These are phyloP conservation scores for Drosophila leontia DNA, from an alignment of 1,140 invertebrate genomes.

Conservation along the genomic window DNA sequence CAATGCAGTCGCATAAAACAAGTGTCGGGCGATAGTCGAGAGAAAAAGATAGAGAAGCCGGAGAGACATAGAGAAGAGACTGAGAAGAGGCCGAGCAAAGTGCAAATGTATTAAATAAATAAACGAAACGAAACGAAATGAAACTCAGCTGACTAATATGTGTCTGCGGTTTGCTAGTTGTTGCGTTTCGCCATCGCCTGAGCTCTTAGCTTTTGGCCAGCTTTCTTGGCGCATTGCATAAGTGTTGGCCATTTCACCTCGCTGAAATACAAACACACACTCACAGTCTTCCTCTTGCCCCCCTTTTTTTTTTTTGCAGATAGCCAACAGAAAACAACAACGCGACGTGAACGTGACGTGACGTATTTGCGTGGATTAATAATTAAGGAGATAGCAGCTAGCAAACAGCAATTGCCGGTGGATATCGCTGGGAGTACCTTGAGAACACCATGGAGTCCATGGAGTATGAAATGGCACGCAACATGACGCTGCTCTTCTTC, in stretches of 20 bases:
- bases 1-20: slow-evolving; percentile 68
- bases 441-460: slow-evolving; percentile 91
- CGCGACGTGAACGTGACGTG: slow-evolving; percentile 40
- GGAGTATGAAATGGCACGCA: slow-evolving; percentile 96
- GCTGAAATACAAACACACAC: background rate
- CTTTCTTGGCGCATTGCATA: slow-evolving; percentile 65
- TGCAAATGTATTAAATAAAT: slow-evolving; percentile 77
- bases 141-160: slow-evolving; percentile 56
- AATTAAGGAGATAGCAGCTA: slow-evolving; percentile 46
- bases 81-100: slow-evolving; percentile 44
- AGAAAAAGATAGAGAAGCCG: background rate
- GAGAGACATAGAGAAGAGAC: slow-evolving; percentile 6
- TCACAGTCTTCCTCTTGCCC: slow-evolving; percentile 24
- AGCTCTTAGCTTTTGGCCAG: slow-evolving; percentile 26
- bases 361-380: slow-evolving; percentile 56
- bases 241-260: slow-evolving; percentile 51
- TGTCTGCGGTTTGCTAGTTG: slow-evolving; percentile 52
- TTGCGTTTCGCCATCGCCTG: slow-evolving; percentile 15
- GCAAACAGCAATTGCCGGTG: slow-evolving; percentile 18
- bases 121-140: slow-evolving; percentile 24
- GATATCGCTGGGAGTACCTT: slow-evolving; percentile 10
- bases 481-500: slow-evolving; percentile 98
- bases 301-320: slow-evolving; percentile 49
- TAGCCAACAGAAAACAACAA: slow-evolving; percentile 31
- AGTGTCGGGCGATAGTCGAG: slow-evolving; percentile 13